Evolutionary conservation across 2,888 invertebrate genomes (phyloP).

Genomic region (Timema podura): DNA sequence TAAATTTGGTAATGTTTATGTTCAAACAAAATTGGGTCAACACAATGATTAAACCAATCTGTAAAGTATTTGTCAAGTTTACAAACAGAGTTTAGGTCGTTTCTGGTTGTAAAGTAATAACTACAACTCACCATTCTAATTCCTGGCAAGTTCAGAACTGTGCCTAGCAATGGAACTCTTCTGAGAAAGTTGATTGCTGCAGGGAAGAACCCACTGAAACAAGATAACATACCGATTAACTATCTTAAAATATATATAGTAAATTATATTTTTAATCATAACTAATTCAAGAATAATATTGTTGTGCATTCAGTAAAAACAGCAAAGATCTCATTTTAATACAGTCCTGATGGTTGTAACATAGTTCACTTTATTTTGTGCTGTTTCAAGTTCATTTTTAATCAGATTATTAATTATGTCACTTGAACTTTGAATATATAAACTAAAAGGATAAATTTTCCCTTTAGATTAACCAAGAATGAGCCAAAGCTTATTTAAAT

Average conservation of each 20-base stretch:
- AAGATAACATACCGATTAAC: conserved; percentile 24
- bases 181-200: conserved; percentile 93
- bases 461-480: too few relatives aligned
- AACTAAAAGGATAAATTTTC: too few relatives aligned
- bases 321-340: too few relatives aligned
- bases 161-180: conserved; percentile 87
- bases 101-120: conserved; percentile 6
- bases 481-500: too few relatives aligned
- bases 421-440: too few relatives aligned
- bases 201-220: conserved; percentile 91
- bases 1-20: too few relatives aligned
- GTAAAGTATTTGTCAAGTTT: conserved; percentile 14
- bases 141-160: conserved; percentile 82
- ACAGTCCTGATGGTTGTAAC: too few relatives aligned
- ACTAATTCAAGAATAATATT: not conserved
- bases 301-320: not conserved
- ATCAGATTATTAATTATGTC: too few relatives aligned
- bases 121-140: conserved; percentile 70
- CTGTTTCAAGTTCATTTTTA: too few relatives aligned
- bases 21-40: too few relatives aligned
- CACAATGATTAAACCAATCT: not conserved
- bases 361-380: too few relatives aligned
- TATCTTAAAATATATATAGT: not conserved
- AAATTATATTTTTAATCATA: not conserved
- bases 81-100: conserved; percentile 5